phyloP scores from a whole-genome alignment of 2,113 vertebrate genomes.

The Odocoileus hemionus region DNA sequence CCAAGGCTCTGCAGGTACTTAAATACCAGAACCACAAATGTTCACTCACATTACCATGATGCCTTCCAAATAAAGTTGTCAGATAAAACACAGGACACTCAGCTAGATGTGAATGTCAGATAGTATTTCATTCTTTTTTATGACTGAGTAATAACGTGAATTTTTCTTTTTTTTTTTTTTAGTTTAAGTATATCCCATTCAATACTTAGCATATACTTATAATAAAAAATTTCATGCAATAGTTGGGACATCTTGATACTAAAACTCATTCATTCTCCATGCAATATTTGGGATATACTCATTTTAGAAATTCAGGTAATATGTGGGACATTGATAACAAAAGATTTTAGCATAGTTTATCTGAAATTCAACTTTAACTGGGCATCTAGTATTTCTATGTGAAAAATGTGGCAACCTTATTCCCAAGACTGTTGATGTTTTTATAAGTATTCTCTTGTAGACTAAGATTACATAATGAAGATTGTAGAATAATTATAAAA shows the following conservation, averaged over 20 bases:
- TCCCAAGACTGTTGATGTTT: background rate
- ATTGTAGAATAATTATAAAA: background rate
- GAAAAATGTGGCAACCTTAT: background rate
- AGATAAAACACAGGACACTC: background rate
- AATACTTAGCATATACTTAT: background rate
- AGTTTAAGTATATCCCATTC: background rate
- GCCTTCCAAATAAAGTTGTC: background rate
- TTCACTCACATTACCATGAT: background rate
- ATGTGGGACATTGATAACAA: background rate
- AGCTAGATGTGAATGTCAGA: background rate
- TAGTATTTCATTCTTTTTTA: background rate
- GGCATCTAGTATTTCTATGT: background rate
- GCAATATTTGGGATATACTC: background rate
- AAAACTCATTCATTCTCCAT: background rate
- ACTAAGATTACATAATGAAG: background rate
- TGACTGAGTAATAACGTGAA: background rate
- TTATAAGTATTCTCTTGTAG: background rate
- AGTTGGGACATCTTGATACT: background rate
- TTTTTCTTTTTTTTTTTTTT: background rate
- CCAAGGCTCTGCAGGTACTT: background rate
- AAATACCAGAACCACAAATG: background rate
- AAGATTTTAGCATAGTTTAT: background rate
- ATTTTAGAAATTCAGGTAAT: background rate
- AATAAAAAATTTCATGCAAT: background rate
- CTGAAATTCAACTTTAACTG: constrained; percentile 29